Conservation (phyloP, 2,888 invertebrate genomes). For the Aelia acuminata region DNA sequence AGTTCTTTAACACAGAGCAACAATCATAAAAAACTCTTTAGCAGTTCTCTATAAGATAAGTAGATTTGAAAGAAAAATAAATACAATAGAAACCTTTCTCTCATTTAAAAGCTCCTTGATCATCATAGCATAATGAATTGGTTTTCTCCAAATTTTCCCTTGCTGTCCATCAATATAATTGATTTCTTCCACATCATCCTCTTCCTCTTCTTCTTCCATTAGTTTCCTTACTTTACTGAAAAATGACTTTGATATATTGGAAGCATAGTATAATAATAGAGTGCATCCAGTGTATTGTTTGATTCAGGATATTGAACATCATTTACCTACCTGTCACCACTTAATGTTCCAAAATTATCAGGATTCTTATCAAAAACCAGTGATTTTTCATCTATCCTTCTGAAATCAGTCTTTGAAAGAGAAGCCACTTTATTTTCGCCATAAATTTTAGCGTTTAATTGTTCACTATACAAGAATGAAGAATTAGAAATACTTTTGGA, state of each 20-base stretch:
- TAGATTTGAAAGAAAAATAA: too few relatives aligned
- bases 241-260: conserved; percentile 37
- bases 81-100: conserved; percentile 72
- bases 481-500: not conserved
- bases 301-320: not conserved
- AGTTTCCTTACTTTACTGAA: conserved; percentile 64
- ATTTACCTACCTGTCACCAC: conserved; percentile 66
- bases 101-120: conserved; percentile 79
- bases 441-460: conserved; percentile 10
- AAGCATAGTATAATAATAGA: not conserved
- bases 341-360: conserved; percentile 74
- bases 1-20: not conserved
- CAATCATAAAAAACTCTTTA: not conserved
- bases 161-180: conserved; percentile 72
- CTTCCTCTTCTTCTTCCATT: conserved; percentile 67
- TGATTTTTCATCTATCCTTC: conserved; percentile 2
- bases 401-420: not conserved
- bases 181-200: conserved; percentile 67
- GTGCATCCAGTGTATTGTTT: not conserved
- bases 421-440: not conserved
- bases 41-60: not conserved
- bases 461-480: not conserved
- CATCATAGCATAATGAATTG: conserved; percentile 78
- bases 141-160: conserved; percentile 73
- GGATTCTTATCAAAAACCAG: conserved; percentile 69